Percentiles rank a stretch among this genome's conserved stretches.
Evolutionary conservation across 1,140 invertebrate genomes (phyloP).

Genomic region (Bombus breviceps): DNA sequence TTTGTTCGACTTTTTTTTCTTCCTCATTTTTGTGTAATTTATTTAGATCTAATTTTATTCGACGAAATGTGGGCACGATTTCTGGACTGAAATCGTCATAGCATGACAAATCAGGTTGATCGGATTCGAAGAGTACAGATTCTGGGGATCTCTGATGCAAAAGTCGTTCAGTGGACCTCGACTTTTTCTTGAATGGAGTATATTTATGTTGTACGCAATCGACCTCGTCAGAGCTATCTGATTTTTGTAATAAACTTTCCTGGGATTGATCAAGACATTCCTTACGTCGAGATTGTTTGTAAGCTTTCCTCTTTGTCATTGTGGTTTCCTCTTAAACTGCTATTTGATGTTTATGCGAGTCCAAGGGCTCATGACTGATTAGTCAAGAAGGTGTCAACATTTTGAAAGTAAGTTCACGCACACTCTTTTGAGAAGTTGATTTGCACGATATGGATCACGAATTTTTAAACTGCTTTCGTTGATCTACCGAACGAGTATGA

Average conservation of each 20-base stretch:
- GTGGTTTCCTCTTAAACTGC: too few species aligned
- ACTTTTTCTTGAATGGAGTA: background rate
- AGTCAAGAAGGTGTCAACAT: background rate
- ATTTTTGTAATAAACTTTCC: background rate
- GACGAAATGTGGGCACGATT: slow-evolving; percentile 38
- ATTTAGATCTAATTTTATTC: slow-evolving; percentile 54
- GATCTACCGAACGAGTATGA: background rate
- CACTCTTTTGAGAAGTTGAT: background rate
- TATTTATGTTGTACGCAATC: background rate
- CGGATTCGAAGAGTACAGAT: slow-evolving; percentile 55
- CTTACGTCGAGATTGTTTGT: slow-evolving; percentile 23
- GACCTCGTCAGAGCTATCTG: background rate
- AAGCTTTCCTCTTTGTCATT: slow-evolving; percentile 17
- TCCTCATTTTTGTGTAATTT: slow-evolving; percentile 45
- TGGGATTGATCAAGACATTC: slow-evolving; percentile 7
- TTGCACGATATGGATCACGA: background rate
- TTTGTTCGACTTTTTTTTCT: background rate
- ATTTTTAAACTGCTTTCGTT: background rate
- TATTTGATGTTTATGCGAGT: background rate
- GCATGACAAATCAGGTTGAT: slow-evolving; percentile 23
- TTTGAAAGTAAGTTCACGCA: background rate
- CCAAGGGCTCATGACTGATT: background rate
- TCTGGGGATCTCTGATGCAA: slow-evolving; percentile 61
- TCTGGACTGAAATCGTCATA: slow-evolving; percentile 63
- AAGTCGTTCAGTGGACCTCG: background rate